Evolutionary conservation across 2,113 vertebrate species (phyloP), one percentile per base, ranked within the genome.

Genomic region (Falcunculus frontatus): DNA sequence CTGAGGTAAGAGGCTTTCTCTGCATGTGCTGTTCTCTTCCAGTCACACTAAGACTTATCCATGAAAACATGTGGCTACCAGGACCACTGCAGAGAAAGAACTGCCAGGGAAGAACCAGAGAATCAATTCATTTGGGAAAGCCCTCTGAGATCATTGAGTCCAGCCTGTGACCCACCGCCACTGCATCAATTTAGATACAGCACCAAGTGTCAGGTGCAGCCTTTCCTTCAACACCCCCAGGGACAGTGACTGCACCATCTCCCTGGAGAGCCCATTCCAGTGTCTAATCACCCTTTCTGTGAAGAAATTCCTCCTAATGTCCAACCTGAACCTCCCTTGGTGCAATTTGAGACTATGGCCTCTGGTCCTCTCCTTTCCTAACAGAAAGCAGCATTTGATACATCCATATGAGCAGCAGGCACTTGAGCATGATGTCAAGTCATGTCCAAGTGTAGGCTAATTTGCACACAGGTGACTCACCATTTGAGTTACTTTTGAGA

Each of bases 121-220:
- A 26, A 26, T 49, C 30, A 35, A 3, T 49, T 10, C 2, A 13
- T 9, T 10, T 64, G 32, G 42, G 49, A 42, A 72, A 56, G 35
- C 18, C 11, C 50, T 55, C 35, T 23, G 32, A 42, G 42, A 35
- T 42, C n/a, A 21, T 2, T 0, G 1, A 56, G 57, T 22, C 14
- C 42, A 49, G 4, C 25, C 13, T 12, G 7, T 35, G 56, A 30
- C 16, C n/a, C n/a, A 41, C 1, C 7, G 6, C 15, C 57, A 15
- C 9, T 0, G 1, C 5, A n/a, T 9, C 64, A 6, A 6, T 33
- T 13, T 1, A 35, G 16, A 12, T 35, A 42, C 0, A 30, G 75
- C 49, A 35, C 30, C 6, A 5, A 63, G 20, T 11, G 41, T 29
- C 57, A 63, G 30, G 5, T 6, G 2, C 49, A 49, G 20, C 7